Conservation (phyloP, 1,140 invertebrate species). For the Asbolus verrucosus region DNA sequence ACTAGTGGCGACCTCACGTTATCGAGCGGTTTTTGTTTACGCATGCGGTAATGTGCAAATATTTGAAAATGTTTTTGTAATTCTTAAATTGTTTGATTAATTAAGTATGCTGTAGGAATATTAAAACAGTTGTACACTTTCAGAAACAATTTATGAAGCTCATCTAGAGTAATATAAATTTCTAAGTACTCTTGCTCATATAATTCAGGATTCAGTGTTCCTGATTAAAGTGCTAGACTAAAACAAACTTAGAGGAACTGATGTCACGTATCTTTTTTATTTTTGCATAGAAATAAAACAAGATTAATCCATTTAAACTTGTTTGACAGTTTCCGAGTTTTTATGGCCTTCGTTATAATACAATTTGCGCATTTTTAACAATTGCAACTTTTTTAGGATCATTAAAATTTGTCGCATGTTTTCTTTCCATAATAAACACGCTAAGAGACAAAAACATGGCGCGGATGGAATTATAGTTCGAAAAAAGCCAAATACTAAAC, state of each 20-base stretch:
- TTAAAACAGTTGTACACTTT: too few species aligned
- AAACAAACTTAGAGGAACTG: slow-evolving; percentile 12
- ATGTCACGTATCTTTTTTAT: slow-evolving; percentile 36
- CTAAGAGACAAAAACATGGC: slow-evolving; percentile 34
- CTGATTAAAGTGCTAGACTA: slow-evolving; percentile 20
- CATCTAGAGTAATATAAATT: too few species aligned
- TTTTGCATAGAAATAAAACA: slow-evolving; percentile 30
- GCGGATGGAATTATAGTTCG: slow-evolving; percentile 18
- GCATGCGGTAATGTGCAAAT: slow-evolving; percentile 26
- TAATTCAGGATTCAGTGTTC: too few species aligned
- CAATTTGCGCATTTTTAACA: slow-evolving; percentile 3
- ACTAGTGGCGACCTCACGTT: background rate
- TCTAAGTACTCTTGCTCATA: background rate
- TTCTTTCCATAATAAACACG: slow-evolving; percentile 19
- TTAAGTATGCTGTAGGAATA: too few species aligned
- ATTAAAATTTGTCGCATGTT: slow-evolving; percentile 25
- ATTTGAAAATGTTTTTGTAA: slow-evolving; percentile 21
- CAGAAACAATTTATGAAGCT: slow-evolving; percentile 6
- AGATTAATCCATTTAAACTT: slow-evolving; percentile 23
- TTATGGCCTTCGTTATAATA: too few species aligned
- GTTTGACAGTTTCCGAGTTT: slow-evolving; percentile 26
- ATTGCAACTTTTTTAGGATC: slow-evolving; percentile 21
- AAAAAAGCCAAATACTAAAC: slow-evolving; percentile 30
- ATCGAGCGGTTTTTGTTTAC: slow-evolving; percentile 28
- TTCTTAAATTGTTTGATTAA: too few species aligned